Base-by-base conservation (phyloP, 2,113 vertebrate genomes). In the Cavia porcellus region DNA sequence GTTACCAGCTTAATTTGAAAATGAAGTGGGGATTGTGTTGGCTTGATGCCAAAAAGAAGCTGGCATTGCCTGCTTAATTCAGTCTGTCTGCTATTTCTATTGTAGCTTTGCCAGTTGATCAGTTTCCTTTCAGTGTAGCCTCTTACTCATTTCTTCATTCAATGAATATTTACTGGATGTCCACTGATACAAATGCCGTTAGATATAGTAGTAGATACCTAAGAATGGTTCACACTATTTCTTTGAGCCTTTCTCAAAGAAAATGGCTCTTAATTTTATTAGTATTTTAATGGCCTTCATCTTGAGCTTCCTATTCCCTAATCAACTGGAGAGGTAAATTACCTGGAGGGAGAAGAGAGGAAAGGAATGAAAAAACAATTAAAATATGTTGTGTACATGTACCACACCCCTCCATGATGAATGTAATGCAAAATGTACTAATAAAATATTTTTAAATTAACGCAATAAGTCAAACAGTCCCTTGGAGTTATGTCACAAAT, bases 1-100 rank as follows among this genome's bases (percentile, higher is more conserved):
- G 24, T 90, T 92, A 92, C 24, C 70, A 30, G 52, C 35, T 97
- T 89, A 61, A 95, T 97, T 96, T 72, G 89, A 52, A 72, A 72
- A 61, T 90, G 24, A 92, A 64, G n/a, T 55, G 0, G 30, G 3
- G 19, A 55, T 8, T 74, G 0, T 42, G 0, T 85, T 90, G 66
- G 50, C 45, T 90, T 55, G 5, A 15, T 84, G 55, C 55, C 89
- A 61, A 85, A 42, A 83, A 85, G 77, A 88, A 94, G 38, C 75
- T 57, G n/a, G 3, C 19, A 4, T 80, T 75, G 15, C 89, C 82
- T 22, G 89, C 32, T 90, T 83, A 90, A 61, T 83, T 82, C 15
- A 66, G 0, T 64, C 59, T 68, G 45, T 59, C 59, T 72, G 52
- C 50, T 86, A 74, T 11, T 70, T 83, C 62, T 38, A 22, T 47